A percentile compares a stretch with the other conserved stretches of the same genome.
Conservation (phyloP, 2,797 vertebrate genomes). For the Xerus rutilus region DNA sequence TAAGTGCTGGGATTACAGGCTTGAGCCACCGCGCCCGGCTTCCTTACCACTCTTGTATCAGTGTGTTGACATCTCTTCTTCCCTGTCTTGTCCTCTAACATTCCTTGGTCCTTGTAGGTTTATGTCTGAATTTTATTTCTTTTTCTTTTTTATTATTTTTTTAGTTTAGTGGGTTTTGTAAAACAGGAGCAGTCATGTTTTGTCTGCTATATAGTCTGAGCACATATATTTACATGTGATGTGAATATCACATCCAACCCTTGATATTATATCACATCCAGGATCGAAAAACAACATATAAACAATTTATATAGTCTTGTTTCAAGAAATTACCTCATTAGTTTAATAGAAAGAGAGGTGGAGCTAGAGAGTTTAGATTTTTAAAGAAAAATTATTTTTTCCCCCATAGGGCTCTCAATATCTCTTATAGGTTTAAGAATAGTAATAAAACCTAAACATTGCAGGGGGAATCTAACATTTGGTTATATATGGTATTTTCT, state of each 20-base stretch:
- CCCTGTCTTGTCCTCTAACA: not conserved
- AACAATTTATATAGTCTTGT: not conserved
- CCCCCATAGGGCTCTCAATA: not conserved
- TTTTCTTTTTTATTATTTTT: not conserved
- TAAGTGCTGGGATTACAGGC: too few species aligned
- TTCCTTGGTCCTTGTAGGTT: not conserved
- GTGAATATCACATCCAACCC: too few species aligned
- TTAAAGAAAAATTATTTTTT: conserved; percentile 2
- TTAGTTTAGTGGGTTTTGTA: conserved; percentile 1
- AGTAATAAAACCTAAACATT: not conserved
- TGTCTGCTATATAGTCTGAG: not conserved
- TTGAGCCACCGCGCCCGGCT: too few species aligned
- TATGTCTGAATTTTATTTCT: conserved; percentile 31
- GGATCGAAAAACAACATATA: too few species aligned
- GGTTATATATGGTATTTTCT: not conserved
- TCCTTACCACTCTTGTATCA: not conserved
- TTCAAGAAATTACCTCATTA: conserved; percentile 8
- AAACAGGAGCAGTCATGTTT: not conserved
- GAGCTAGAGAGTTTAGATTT: not conserved
- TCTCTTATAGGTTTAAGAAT: not conserved
- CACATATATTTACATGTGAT: not conserved
- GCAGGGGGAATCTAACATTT: not conserved
- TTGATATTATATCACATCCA: too few species aligned
- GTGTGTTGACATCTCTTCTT: not conserved
- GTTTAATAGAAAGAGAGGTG: conserved; percentile 16